phyloP scores from a whole-genome alignment of 2,888 invertebrate species.

The Yponomeuta malinellus region DNA sequence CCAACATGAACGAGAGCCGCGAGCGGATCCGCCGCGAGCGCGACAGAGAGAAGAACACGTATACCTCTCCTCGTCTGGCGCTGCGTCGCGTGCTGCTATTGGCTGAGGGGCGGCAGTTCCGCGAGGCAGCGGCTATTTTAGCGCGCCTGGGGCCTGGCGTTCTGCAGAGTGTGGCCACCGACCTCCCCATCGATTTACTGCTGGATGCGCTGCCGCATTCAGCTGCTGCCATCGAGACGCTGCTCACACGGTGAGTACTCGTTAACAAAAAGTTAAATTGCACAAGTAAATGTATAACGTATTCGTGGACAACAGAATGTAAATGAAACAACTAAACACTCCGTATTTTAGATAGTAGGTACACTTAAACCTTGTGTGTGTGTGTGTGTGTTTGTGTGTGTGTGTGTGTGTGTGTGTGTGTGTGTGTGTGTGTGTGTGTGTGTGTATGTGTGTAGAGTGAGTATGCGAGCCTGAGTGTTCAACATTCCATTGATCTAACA shows the following conservation, averaged over 20 bases:
- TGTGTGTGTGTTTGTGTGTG: too few relatives aligned
- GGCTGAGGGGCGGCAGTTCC: conserved; percentile 90
- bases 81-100: conserved; percentile 83
- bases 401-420: too few relatives aligned
- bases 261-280: too few relatives aligned
- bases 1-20: conserved; percentile 80
- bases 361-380: too few relatives aligned
- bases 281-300: too few relatives aligned
- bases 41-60: conserved; percentile 74
- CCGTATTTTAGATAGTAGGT: too few relatives aligned
- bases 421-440: too few relatives aligned
- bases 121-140: conserved; percentile 92
- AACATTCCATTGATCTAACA: too few relatives aligned
- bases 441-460: too few relatives aligned
- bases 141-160: conserved; percentile 87
- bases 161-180: conserved; percentile 83
- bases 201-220: conserved; percentile 94
- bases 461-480: too few relatives aligned
- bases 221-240: conserved; percentile 88
- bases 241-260: conserved; percentile 73
- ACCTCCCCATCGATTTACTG: conserved; percentile 89
- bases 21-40: conserved; percentile 82
- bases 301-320: too few relatives aligned
- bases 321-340: too few relatives aligned
- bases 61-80: conserved; percentile 81